Percentiles rank a stretch among this genome's conserved stretches.
phyloP scores from a whole-genome alignment of 2,113 vertebrate species.

The Crotalus horridus region DNA sequence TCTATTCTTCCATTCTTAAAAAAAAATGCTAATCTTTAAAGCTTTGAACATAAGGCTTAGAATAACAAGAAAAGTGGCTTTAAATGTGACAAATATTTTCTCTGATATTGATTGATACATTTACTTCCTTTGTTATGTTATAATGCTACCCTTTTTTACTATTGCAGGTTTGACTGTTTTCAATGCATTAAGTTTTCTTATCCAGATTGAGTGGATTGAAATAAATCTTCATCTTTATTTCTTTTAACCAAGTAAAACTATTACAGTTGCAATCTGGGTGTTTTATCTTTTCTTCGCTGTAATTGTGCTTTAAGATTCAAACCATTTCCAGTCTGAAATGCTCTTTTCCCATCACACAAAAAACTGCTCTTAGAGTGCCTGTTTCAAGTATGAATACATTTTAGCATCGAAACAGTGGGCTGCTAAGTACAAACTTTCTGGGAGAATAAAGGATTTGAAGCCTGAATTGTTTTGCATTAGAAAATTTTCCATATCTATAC shows the following conservation, averaged over 20 bases:
- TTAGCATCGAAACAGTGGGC: background rate
- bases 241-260: background rate
- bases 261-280: background rate
- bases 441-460: background rate
- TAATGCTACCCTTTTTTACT: background rate
- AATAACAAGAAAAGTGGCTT: background rate
- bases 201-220: background rate
- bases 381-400: background rate
- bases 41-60: background rate
- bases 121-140: background rate
- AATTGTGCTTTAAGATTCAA: background rate
- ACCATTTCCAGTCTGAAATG: background rate
- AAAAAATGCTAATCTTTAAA: background rate
- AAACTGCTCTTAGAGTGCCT: background rate
- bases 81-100: background rate
- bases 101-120: background rate
- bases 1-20: background rate
- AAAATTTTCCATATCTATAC: background rate
- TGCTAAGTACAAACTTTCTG: background rate
- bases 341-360: background rate
- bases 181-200: background rate
- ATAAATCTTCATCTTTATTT: background rate
- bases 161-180: background rate
- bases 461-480: background rate
- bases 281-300: background rate